Percentiles rank a stretch among this genome's conserved stretches.
phyloP scores from a whole-genome alignment of 2,113 vertebrate species.

The Chaetodon auriga region DNA sequence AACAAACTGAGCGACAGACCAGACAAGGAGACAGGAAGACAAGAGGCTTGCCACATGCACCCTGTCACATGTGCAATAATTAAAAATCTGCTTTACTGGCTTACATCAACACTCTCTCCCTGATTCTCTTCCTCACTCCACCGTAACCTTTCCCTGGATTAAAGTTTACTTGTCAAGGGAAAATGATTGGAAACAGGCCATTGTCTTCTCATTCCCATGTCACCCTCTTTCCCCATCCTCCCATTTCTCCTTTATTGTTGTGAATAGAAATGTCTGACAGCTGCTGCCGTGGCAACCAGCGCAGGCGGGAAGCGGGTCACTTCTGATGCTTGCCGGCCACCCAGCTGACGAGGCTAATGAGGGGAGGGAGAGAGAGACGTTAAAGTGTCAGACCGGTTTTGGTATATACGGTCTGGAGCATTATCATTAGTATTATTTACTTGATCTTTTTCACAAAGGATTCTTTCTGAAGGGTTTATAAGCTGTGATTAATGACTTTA shows the following conservation, averaged over 20 bases:
- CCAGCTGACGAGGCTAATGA: slow-evolving; percentile 88
- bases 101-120: slow-evolving; percentile 75
- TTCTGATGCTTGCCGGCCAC: slow-evolving; percentile 89
- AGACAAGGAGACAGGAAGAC: neutral
- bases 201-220: slow-evolving; percentile 62
- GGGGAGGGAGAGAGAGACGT: slow-evolving; percentile 45
- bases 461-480: neutral
- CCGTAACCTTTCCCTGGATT: slow-evolving; percentile 88
- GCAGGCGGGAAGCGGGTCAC: slow-evolving; percentile 87
- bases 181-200: slow-evolving; percentile 62
- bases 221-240: slow-evolving; percentile 49
- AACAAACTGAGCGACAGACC: slow-evolving; percentile 9
- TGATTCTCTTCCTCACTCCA: slow-evolving; percentile 57
- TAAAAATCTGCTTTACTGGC: slow-evolving; percentile 92
- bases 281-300: slow-evolving; percentile 84
- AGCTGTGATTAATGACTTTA: neutral
- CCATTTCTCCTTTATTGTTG: slow-evolving; percentile 62
- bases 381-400: slow-evolving; percentile 8
- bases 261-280: slow-evolving; percentile 84
- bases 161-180: slow-evolving; percentile 88
- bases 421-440: neutral
- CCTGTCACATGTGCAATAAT: slow-evolving; percentile 92
- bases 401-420: neutral
- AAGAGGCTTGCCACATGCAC: slow-evolving; percentile 81
- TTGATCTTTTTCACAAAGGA: neutral